Evolutionary conservation across 2,888 invertebrate species (phyloP), one percentile per base, ranked within the genome.

Genomic region (Rambutsinella grinnellia): DNA sequence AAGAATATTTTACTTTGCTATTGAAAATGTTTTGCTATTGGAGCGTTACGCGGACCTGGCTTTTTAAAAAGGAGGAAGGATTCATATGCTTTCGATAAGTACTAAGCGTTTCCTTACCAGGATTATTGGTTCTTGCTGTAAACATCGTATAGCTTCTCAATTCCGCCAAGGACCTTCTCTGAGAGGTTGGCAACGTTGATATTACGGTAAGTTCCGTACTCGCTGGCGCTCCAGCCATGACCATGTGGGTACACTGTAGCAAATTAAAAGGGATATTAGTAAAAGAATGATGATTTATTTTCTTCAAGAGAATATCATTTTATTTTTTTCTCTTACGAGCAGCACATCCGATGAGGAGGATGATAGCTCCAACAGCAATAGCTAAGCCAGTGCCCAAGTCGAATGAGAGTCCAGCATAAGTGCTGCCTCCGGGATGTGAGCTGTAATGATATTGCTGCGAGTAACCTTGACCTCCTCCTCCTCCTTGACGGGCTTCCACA

Each of bases 371-470:
- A 57, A 84, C 81, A 56, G 84, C 84, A 60, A 84, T 79, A 81
- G 83, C 83, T 69, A 84, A 81, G 60, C 84, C 84, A 72, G 84
- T 84, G 81, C 79, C 78, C 53, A 84, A 79, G 71, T 84, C 84
- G 71, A 84, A 84, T 28, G 84, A 84, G 67, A 83, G 84, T 63
- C 82, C 82, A 69, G 82, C 84, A 62, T 84, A 83, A 60, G 84
- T 84, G 83, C 83, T 83, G 51, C 84, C 84, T 69, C 80, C 76
- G 53, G 82, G 82, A 79, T 83, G 82, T 44, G 82, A 80, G 78
- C 81, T 82, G 82, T 84, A 84, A 76, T 84, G 84, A 51, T 84
- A 84, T 63, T 84, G 84, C 75, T 84, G 83, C 56, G 84, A 83
- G 69, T 83, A 81, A 53, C 81, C 82, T n/a, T n/a, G n/a, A n/a